Evolutionary conservation across 2,888 invertebrate species (phyloP).

Genomic region (Pristionchus maxplancki): DNA sequence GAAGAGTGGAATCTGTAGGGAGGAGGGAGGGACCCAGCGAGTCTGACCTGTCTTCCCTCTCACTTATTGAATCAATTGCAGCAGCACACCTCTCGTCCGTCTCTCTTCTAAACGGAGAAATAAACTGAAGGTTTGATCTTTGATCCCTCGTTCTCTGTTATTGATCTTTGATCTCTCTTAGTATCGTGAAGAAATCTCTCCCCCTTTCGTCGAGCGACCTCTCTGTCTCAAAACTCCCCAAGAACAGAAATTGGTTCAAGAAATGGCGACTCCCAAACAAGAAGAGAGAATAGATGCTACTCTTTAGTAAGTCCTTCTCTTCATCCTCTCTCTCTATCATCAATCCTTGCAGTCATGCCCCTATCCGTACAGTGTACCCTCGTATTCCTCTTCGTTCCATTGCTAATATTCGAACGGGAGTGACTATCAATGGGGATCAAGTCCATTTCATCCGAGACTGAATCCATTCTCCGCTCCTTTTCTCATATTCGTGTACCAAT

Average conservation of each 20-base stretch:
- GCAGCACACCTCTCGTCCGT: background rate
- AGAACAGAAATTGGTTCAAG: background rate
- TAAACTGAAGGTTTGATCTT: slow-evolving; percentile 6
- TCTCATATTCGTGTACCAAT: background rate
- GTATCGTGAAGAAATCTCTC: background rate
- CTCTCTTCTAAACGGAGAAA: background rate
- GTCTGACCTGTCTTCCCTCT: background rate
- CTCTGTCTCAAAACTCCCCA: background rate
- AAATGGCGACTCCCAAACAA: background rate
- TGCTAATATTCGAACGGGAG: background rate
- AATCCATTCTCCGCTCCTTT: background rate
- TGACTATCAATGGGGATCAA: background rate
- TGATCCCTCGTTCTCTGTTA: background rate
- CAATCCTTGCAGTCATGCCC: background rate
- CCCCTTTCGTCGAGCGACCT: background rate
- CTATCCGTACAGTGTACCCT: background rate
- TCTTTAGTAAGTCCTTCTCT: background rate
- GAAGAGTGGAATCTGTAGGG: background rate
- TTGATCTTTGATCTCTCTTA: background rate
- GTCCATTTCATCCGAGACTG: background rate
- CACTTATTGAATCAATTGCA: background rate
- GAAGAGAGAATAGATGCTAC: background rate
- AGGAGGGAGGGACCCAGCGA: too few species aligned
- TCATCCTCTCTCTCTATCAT: slow-evolving; percentile 25
- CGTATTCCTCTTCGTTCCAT: background rate